A percentile compares a stretch with the other conserved stretches of the same genome.
Evolutionary conservation across 2,113 vertebrate species (phyloP).

Genomic region (Aegotheles bennettii): DNA sequence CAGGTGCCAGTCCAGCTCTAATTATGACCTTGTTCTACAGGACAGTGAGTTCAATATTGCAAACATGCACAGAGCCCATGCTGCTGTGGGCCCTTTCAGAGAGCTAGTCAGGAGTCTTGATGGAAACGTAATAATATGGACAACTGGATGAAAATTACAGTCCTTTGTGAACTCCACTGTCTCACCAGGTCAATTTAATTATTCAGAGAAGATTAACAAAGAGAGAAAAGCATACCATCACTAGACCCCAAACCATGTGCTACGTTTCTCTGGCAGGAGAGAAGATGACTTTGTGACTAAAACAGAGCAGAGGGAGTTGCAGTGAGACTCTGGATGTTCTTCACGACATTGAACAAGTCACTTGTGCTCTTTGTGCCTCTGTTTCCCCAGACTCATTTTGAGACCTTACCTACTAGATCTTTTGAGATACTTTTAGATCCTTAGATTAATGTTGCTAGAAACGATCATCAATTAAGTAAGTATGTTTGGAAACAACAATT

Average conservation of each 20-base stretch:
- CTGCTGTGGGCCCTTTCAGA: background rate
- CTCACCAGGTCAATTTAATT: slow-evolving; percentile 48
- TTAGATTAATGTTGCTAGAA: background rate
- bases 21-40: background rate
- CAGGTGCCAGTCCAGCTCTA: background rate
- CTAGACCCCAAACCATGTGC: background rate
- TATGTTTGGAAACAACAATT: background rate
- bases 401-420: background rate
- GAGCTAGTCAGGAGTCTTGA: background rate
- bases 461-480: background rate
- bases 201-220: slow-evolving; percentile 17
- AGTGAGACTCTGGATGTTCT: background rate
- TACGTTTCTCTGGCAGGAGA: background rate
- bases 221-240: background rate
- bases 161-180: background rate
- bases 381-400: background rate
- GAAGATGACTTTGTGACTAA: background rate
- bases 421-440: background rate
- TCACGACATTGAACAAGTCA: background rate
- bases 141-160: background rate
- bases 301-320: background rate
- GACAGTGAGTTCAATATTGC: background rate
- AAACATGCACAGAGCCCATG: background rate
- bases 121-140: background rate
- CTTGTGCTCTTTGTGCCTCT: background rate